Base-by-base conservation (phyloP, 2,888 invertebrate species). In the Agonopterix alstromeriana region DNA sequence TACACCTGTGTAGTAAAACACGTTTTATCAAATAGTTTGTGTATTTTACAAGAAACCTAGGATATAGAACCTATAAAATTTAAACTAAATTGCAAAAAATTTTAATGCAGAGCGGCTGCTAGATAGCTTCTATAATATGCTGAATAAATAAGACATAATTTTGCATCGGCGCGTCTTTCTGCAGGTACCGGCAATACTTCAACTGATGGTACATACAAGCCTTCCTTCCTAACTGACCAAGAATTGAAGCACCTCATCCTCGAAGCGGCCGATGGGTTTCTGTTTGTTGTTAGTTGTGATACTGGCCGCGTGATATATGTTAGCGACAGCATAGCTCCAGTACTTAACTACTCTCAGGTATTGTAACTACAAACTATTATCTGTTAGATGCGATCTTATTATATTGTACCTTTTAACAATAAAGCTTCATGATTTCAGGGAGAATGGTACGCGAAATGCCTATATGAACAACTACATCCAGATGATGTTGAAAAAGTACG, bases 251-350 rank as follows among this genome's bases (percentile, higher is more conserved):
- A 99, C 89, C 91, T 99, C 63, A 99, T 99, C 63, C 90, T 99
- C 57, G 99, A 99, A 90, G 99, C 99, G 36, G 99, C 99, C 10
- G 99, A 99, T 89, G 99, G 99, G 2, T 99, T 99, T 86, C 91
- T 99, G 48, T 92, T 91, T 62, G 98, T 98, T 43, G 96, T 97
- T 42, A 97, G 97, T 70, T 99, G 99, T 87, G 99, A 99, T 84
- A 96, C 97, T 9, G 99, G 99, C 3, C 92, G 98, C 65, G 93
- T 99, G 54, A 97, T 99, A 69, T 99, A 99, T 75, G 98, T 99
- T 46, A 98, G 99, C 46, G 99, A 99, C 89, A 98, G 98, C 41
- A 97, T 99, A 66, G 96, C 97, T 48, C 98, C 99, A 11, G 99
- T 99, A 45, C 91, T 99, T 49, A 98, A 98, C 83, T 97, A 98